Conservation (phyloP, 37 sponge, comb jelly and placozoan species). For the Amphimedon queenslandica region DNA sequence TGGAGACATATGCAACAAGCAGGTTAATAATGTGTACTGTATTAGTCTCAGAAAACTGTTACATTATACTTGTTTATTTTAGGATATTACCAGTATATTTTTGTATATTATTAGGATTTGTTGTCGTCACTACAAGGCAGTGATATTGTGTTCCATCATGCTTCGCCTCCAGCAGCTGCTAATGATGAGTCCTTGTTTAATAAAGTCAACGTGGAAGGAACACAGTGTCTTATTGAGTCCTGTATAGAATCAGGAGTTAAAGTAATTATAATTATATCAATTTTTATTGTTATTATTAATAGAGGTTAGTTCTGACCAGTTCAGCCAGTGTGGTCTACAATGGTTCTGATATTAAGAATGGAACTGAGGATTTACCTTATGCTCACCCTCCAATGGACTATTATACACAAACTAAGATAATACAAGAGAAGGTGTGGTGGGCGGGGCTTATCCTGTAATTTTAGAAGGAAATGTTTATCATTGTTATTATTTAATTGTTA, state of each 20-base stretch:
- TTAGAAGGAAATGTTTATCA: not conserved
- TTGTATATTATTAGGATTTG: constrained; percentile 41
- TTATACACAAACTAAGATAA: constrained; percentile 86
- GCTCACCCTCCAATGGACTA: constrained; percentile 77
- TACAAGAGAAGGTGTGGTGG: constrained; percentile 87
- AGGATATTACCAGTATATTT: not conserved
- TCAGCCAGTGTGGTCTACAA: constrained; percentile 88
- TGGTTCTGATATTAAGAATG: constrained; percentile 75
- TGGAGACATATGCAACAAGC: constrained; percentile 74
- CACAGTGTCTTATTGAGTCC: constrained; percentile 59
- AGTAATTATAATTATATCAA: constrained; percentile 21
- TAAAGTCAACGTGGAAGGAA: constrained; percentile 71
- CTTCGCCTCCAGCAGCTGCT: constrained; percentile 67
- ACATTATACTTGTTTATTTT: not conserved
- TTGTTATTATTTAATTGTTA: no score
- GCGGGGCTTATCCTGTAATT: no score
- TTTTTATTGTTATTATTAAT: not conserved
- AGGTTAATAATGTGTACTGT: constrained; percentile 31
- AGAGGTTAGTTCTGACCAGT: constrained; percentile 88
- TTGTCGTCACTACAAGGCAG: constrained; percentile 58
- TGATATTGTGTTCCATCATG: constrained; percentile 73
- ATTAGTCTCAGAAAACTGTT: not conserved
- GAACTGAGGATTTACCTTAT: constrained; percentile 82
- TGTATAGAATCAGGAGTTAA: constrained; percentile 67
- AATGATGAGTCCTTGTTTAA: constrained; percentile 67